Evolutionary conservation across 1,140 invertebrate genomes (phyloP), one percentile per base, ranked within the genome.

Genomic region (Euura lappo): DNA sequence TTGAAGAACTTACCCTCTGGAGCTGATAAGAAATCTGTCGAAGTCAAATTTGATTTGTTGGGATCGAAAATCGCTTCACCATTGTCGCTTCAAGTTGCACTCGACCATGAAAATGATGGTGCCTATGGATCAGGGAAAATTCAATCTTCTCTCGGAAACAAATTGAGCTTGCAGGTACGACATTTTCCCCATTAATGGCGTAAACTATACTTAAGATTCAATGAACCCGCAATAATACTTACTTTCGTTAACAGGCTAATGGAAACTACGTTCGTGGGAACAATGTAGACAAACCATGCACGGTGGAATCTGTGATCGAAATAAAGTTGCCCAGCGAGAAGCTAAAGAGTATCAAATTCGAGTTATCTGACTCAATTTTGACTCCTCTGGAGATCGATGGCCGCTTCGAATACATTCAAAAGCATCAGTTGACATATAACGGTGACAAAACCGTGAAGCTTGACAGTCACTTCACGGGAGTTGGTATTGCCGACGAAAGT

Each of bases 391-490:
- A 80, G n/a, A 4, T 70, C 4, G 75, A 47, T n/a, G 77, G 72
- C n/a, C 5, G 75, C 0, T 72, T 83, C 0, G 84, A 86, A 72
- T 72, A 79, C 8, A 76, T 67, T 2, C 68, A 70, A 3, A 68
- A 46, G 6, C 45, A 71, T 4, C 75, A 13, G 2, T 28, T 92
- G 0, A 89, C 89, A 47, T 90, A 91, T 74, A 90, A 90, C 44
- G 88, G 90, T 68, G 89, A 90, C 71, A 90, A 91, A 75, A 87
- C 80, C 2, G 79, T 89, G 2, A 88, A 87, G 51, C 8, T 87
- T 0, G 80, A 85, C 2, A 51, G 69, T 1, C 45, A 78, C 6
- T 1, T 79, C 0, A 80, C 80, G 45, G 75, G 79, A 5, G 69
- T 28, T 2, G 81, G 81, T 42, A 60, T 77, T 10, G 4, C 8